Conservation (phyloP, 2,113 vertebrate species). For the Lepus timidus region DNA sequence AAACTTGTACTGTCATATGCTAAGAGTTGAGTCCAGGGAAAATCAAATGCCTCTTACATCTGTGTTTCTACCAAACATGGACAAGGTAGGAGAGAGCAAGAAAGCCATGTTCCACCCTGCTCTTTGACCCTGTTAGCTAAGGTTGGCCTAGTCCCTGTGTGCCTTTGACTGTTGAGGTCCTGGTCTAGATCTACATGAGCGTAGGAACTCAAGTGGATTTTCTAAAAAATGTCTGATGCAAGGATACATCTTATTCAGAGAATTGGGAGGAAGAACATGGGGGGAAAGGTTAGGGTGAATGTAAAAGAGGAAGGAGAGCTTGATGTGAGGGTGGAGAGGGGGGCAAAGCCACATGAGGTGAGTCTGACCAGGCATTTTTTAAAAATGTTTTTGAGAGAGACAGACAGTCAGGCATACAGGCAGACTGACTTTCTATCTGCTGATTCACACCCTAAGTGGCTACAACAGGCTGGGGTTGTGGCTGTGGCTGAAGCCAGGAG, state of each 20-base stretch:
- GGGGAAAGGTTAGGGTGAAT: background rate
- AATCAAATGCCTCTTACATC: background rate
- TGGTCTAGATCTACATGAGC: background rate
- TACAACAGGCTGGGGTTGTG: too few relatives aligned
- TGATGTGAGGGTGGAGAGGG: background rate
- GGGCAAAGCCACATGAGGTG: background rate
- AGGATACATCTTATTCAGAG: background rate
- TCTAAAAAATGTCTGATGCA: background rate
- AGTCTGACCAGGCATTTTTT: background rate
- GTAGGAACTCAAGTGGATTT: background rate
- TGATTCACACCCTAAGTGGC: too few relatives aligned
- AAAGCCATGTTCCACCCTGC: background rate
- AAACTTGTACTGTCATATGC: background rate
- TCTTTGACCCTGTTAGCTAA: background rate
- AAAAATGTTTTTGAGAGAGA: background rate
- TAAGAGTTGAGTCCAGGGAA: background rate
- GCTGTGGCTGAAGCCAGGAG: too few relatives aligned
- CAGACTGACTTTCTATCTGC: too few relatives aligned
- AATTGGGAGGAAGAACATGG: background rate
- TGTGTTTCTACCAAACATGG: background rate
- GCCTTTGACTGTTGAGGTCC: background rate
- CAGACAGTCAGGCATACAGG: too few relatives aligned
- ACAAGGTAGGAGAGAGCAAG: background rate
- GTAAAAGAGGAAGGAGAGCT: background rate
- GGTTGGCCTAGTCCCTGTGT: fast-evolving